These are phyloP conservation scores for Stigmatopora nigra DNA, from an alignment of 2,113 vertebrate species.

Conservation along the genomic window DNA sequence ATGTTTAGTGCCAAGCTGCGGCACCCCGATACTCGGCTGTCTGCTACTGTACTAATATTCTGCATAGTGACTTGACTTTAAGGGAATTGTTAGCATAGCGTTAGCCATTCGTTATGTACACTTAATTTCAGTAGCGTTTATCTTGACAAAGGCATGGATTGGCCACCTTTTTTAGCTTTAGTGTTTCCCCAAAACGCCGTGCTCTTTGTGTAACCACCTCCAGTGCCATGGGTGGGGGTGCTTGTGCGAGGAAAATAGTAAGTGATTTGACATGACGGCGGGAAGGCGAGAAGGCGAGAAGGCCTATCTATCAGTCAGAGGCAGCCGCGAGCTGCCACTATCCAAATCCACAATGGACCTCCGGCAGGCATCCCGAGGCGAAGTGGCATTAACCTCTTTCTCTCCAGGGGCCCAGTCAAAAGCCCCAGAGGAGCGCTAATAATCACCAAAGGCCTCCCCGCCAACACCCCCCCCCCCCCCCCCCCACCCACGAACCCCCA, in stretches of 20 bases:
- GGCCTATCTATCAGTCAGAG: conserved; percentile 29
- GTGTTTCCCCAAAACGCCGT: conserved; percentile 9
- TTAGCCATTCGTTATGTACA: no score
- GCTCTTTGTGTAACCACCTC: conserved; percentile 6
- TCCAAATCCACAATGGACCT: conserved; percentile 24
- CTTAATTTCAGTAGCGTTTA: no score
- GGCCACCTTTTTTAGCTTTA: background rate
- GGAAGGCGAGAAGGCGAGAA: no score
- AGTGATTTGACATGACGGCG: conserved; percentile 44
- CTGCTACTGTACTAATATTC: background rate
- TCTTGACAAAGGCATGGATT: background rate
- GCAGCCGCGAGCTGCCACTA: conserved; percentile 5
- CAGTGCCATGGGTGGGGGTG: background rate
- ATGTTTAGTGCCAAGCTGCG: no score
- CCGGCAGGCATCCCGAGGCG: conserved; percentile 54
- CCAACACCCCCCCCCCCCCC: no score
- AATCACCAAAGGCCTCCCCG: conserved; percentile 61
- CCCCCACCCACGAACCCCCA: no score
- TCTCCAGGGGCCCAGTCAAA: conserved; percentile 68
- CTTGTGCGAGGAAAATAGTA: conserved; percentile 23
- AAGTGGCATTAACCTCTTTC: conserved; percentile 70
- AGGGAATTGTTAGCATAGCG: no score
- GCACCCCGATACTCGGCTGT: background rate
- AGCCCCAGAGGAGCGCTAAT: conserved; percentile 66
- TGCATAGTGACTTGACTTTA: no score